A percentile compares a stretch with the other conserved stretches of the same genome.
Evolutionary conservation across 2,888 invertebrate genomes (phyloP).

Genomic region (Pelosia muscerda): DNA sequence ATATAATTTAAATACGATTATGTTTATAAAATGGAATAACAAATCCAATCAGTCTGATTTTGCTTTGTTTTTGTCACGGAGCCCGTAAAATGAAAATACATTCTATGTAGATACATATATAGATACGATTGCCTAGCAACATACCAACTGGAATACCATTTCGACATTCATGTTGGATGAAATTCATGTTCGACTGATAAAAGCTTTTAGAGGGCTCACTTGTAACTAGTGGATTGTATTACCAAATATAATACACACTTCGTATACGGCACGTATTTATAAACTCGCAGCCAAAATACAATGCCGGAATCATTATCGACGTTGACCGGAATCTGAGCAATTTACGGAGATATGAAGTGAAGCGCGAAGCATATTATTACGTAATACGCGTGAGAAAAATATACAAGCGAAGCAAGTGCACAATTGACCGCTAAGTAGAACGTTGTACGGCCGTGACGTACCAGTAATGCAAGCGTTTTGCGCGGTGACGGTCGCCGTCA

Average conservation of each 20-base stretch:
- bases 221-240: constrained; percentile 24
- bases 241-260: constrained; percentile 9
- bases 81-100: constrained; percentile 3
- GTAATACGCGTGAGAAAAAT: constrained; percentile 55
- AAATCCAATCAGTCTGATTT: not conserved
- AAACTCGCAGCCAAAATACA: constrained; percentile 21
- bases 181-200: constrained; percentile 3
- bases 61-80: not conserved
- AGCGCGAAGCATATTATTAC: constrained; percentile 37
- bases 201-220: constrained; percentile 41
- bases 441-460: constrained; percentile 76
- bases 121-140: not conserved
- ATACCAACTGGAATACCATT: not conserved
- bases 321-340: constrained; percentile 15
- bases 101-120: too few relatives aligned
- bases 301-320: constrained; percentile 1
- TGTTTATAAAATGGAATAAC: not conserved
- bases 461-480: constrained; percentile 33
- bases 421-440: constrained; percentile 65
- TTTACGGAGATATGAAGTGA: constrained; percentile 23
- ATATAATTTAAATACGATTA: not conserved
- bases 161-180: not conserved
- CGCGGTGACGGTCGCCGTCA: constrained; percentile 34
- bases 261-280: constrained; percentile 17
- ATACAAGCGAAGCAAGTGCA: constrained; percentile 52